Evolutionary conservation across 2,888 invertebrate genomes (phyloP).

Genomic region (Hemithea aestivaria): DNA sequence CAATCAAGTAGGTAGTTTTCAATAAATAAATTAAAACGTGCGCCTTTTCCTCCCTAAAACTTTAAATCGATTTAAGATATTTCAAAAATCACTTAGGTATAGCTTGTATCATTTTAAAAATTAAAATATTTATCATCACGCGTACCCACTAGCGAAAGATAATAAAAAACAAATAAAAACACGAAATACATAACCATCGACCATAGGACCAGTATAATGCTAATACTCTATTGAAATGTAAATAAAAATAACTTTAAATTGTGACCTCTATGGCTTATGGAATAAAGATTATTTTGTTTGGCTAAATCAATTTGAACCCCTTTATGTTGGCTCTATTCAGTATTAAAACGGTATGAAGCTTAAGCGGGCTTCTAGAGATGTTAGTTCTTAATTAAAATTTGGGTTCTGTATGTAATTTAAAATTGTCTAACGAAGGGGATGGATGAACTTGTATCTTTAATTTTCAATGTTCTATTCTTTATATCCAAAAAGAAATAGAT

Average conservation of each 20-base stretch:
- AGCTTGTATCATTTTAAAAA: too few species aligned
- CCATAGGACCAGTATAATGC: constrained; percentile 29
- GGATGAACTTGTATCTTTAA: too few species aligned
- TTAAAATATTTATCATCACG: not conserved
- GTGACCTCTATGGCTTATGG: not conserved
- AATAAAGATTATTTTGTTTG: constrained; percentile 7
- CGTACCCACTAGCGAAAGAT: constrained; percentile 2
- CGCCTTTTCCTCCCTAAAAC: too few species aligned
- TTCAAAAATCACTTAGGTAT: too few species aligned
- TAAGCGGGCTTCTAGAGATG: not conserved
- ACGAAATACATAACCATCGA: constrained; percentile 25
- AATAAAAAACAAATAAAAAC: constrained; percentile 20
- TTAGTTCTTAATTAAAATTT: not conserved
- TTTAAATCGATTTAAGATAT: too few species aligned
- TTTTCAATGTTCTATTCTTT: too few species aligned
- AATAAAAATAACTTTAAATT: not conserved
- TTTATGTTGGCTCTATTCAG: constrained; percentile 5
- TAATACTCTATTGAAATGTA: constrained; percentile 34
- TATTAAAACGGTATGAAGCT: constrained; percentile 15
- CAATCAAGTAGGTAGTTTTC: too few species aligned
- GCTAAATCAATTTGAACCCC: not conserved
- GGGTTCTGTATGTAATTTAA: constrained; percentile 8
- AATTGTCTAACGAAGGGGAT: too few species aligned
- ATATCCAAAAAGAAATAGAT: too few species aligned
- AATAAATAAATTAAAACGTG: too few species aligned